A percentile compares a stretch with the other conserved stretches of the same genome.
phyloP scores from a whole-genome alignment of 2,113 vertebrate genomes.

The Macroglossus sobrinus region DNA sequence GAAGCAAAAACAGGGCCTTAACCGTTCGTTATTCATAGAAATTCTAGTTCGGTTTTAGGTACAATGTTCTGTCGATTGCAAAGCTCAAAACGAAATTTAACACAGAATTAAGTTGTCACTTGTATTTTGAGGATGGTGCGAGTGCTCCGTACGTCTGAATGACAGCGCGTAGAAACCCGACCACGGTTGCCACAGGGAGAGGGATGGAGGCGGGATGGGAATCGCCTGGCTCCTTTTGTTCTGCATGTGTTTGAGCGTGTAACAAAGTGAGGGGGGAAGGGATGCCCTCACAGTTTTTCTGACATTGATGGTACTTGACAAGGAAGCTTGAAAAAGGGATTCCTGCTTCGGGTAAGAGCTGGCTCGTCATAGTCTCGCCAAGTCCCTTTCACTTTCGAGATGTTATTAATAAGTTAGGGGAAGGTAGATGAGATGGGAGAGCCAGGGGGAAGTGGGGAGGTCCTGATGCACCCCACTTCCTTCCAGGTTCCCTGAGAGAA shows the following conservation, averaged over 20 bases:
- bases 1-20: neutral
- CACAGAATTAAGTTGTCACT: neutral
- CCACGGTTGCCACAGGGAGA: neutral
- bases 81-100: neutral
- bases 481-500: neutral
- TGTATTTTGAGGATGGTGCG: too few relatives aligned
- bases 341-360: neutral
- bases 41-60: neutral
- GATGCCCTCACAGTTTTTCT: neutral
- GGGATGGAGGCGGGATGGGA: neutral
- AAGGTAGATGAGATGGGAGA: neutral
- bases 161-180: neutral
- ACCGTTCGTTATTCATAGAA: neutral
- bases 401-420: neutral
- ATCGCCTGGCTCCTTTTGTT: neutral
- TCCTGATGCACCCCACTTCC: neutral
- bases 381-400: neutral
- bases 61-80: neutral
- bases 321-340: neutral
- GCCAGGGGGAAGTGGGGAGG: neutral
- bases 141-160: accelerated
- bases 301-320: neutral
- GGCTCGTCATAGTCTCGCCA: neutral
- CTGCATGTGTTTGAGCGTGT: neutral
- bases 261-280: neutral